Base-by-base conservation (phyloP, 2,113 vertebrate genomes). In the Eulemur macaco region DNA sequence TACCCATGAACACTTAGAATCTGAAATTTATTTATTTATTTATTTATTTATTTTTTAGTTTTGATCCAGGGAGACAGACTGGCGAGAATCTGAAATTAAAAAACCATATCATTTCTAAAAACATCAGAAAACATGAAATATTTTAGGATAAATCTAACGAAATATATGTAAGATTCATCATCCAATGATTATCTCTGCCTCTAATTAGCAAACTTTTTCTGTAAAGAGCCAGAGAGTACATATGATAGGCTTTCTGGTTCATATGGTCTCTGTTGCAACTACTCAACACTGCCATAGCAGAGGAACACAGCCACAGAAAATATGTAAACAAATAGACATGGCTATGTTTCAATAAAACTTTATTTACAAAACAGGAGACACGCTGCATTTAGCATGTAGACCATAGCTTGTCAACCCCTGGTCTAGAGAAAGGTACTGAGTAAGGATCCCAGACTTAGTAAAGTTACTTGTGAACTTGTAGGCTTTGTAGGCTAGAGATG, bases 261-360 rank as follows among this genome's bases (percentile, higher is more conserved):
- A 93, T 42, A 82, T 9, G 34, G 15, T 87, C 58, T 74, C 9
- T 96, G 34, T 68, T 52, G 20, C 21, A 92, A 78, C 52, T 64
- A 64, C 29, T 29, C 11, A 64, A 56, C 31, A 74, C 29, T 39
- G 5, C 37, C 58, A 39, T 39, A 6, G 25, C 50, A 83, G 47
- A 31, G 8, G 58, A 81, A 92, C 66, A n/a, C 25, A 85, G 29
- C 50, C 89, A 74, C 1, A 88, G 39, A 94, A 85, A 95, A 92
- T 47, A 76, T 37, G 13, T 74, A 86, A 92, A 89, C 54, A 96
- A 92, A 69, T 27, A 76, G 31, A 17, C 5, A 47, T 31, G 42
- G 15, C 52, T 13, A 21, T 84, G 63, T 83, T 82, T 39, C 66
- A 93, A n/a, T 93, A 93, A 95, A 76, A 47, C n/a, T 90, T 90